Percentiles rank a stretch among this genome's conserved stretches.
Evolutionary conservation across 1,140 invertebrate genomes (phyloP).

Genomic region (Drosophila insularis): DNA sequence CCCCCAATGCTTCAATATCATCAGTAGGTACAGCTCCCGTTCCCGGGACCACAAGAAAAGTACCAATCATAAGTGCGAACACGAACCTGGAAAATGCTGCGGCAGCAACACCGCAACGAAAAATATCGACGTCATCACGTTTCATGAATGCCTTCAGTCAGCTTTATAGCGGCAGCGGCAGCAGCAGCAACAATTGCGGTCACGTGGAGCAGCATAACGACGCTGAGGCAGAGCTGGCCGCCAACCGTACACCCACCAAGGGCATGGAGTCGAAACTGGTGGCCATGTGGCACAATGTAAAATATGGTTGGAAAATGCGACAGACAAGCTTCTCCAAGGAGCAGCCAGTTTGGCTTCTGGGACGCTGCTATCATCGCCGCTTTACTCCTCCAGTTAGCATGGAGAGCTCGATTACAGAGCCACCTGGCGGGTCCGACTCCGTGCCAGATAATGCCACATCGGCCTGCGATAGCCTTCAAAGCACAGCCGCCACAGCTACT

Average conservation of each 20-base stretch:
- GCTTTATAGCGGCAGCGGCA: constrained; percentile 63
- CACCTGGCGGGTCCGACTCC: constrained; percentile 72
- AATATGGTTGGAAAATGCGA: constrained; percentile 94
- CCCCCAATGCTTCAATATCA: constrained; percentile 29
- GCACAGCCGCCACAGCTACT: constrained; percentile 16
- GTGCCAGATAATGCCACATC: constrained; percentile 63
- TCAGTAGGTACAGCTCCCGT: neutral
- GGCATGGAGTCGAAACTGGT: constrained; percentile 91
- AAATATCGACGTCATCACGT: constrained; percentile 80
- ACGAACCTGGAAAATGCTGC: constrained; percentile 61
- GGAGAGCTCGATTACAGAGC: constrained; percentile 87
- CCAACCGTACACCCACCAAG: constrained; percentile 82
- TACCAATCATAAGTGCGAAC: constrained; percentile 42
- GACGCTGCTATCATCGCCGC: constrained; percentile 91
- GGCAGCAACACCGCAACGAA: constrained; percentile 69
- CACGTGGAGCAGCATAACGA: constrained; percentile 56
- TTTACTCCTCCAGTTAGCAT: constrained; percentile 85
- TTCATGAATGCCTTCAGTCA: constrained; percentile 81
- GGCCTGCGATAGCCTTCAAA: constrained; percentile 64
- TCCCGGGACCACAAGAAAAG: constrained; percentile 37
- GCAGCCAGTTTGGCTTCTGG: constrained; percentile 92
- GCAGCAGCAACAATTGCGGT: constrained; percentile 38
- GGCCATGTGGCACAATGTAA: constrained; percentile 95
- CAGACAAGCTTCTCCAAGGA: constrained; percentile 91
- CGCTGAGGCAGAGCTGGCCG: constrained; percentile 50